Evolutionary conservation across 2,888 invertebrate genomes (phyloP).

Genomic region (Diarsia brunnea): DNA sequence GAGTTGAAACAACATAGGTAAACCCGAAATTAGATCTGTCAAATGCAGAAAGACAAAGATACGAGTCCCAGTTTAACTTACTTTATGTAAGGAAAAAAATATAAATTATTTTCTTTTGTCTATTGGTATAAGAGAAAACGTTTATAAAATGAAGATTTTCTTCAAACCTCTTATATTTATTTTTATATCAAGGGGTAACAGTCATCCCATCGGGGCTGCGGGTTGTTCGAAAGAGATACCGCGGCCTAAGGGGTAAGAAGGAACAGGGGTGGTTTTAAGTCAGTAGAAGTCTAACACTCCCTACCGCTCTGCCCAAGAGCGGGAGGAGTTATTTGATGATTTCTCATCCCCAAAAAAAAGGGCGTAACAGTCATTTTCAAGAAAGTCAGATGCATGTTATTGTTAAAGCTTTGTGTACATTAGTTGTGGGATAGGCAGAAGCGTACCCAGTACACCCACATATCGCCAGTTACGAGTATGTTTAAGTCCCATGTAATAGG

Average conservation of each 20-base stretch:
- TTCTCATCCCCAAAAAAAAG: too few relatives aligned
- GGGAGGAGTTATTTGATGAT: too few relatives aligned
- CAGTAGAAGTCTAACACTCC: too few relatives aligned
- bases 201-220: too few relatives aligned
- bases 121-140: neutral
- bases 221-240: too few relatives aligned
- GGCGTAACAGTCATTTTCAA: too few relatives aligned
- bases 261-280: too few relatives aligned
- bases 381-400: neutral
- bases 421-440: neutral
- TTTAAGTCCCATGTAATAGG: too few relatives aligned
- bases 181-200: neutral
- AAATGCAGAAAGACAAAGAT: constrained; percentile 20
- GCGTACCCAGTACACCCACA: too few relatives aligned
- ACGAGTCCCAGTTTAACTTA: neutral
- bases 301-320: too few relatives aligned
- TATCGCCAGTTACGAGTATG: too few relatives aligned
- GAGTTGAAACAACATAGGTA: constrained; percentile 2
- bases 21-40: constrained; percentile 35
- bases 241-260: too few relatives aligned
- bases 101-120: neutral
- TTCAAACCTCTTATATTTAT: neutral
- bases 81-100: neutral
- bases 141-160: neutral
- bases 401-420: neutral